Evolutionary conservation across 2,888 invertebrate species (phyloP).

Genomic region (Eupelmus urozonus): DNA sequence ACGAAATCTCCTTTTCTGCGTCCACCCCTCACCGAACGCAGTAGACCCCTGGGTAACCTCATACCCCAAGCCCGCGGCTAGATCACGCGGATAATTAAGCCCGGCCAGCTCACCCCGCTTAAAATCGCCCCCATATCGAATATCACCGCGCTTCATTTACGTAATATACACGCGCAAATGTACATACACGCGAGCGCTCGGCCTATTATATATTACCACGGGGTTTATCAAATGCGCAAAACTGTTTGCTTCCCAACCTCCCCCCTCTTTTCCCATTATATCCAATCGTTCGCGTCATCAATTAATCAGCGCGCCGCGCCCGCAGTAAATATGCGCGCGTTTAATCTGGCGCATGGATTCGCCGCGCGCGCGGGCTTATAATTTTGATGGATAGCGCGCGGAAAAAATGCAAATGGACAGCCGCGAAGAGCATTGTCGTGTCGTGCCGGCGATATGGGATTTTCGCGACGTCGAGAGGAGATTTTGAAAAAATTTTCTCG

Average conservation of each 20-base stretch:
- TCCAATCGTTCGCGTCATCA: conserved; percentile 41
- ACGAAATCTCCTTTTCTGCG: no score
- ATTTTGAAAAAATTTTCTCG: no score
- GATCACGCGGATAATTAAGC: conserved; percentile 32
- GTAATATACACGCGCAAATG: background rate
- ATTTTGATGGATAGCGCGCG: conserved; percentile 38
- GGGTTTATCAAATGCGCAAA: conserved; percentile 38
- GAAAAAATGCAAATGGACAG: background rate
- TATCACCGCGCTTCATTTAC: conserved; percentile 16
- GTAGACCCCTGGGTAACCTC: no score
- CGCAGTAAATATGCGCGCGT: background rate
- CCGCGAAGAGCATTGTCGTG: conserved; percentile 19
- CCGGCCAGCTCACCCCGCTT: background rate
- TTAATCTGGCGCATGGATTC: conserved; percentile 14
- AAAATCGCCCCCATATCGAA: conserved; percentile 30
- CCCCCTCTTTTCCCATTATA: conserved; percentile 41
- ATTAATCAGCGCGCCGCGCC: conserved; percentile 37
- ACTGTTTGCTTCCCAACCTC: conserved; percentile 16
- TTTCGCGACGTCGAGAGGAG: no score
- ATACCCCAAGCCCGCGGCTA: no score
- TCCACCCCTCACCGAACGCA: no score
- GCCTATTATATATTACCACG: no score
- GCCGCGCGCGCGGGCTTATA: background rate
- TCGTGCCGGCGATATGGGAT: background rate
- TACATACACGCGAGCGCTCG: background rate